Conservation (phyloP, 2,888 invertebrate genomes). For the Pseudoips prasinana region DNA sequence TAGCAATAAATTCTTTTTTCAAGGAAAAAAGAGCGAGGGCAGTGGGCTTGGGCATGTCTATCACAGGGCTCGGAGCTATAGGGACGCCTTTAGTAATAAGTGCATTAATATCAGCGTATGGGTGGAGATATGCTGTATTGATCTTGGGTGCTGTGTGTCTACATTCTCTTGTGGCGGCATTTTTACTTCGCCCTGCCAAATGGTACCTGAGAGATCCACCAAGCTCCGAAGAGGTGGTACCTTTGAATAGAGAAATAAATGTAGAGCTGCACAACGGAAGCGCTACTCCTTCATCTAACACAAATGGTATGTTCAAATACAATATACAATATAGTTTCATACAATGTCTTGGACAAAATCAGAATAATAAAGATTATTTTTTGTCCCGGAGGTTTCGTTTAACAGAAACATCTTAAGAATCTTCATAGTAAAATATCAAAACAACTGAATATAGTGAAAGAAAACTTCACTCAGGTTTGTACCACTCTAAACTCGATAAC, state of each 20-base stretch:
- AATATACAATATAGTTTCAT: too few species aligned
- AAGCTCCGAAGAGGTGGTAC: slow-evolving; percentile 53
- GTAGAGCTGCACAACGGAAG: slow-evolving; percentile 58
- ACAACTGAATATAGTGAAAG: too few species aligned
- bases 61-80: slow-evolving; percentile 86
- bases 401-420: too few species aligned
- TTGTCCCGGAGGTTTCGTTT: too few species aligned
- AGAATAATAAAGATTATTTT: too few species aligned
- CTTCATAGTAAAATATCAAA: too few species aligned
- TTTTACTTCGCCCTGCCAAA: slow-evolving; percentile 85
- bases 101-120: slow-evolving; percentile 77
- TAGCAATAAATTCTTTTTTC: slow-evolving; percentile 86
- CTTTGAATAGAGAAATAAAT: slow-evolving; percentile 53
- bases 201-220: slow-evolving; percentile 81
- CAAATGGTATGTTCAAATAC: slow-evolving; percentile 47
- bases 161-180: slow-evolving; percentile 82
- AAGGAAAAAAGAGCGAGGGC: slow-evolving; percentile 83
- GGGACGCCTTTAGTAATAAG: slow-evolving; percentile 84
- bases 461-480: too few species aligned
- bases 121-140: slow-evolving; percentile 83
- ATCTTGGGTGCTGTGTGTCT: slow-evolving; percentile 83
- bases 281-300: slow-evolving; percentile 46
- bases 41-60: slow-evolving; percentile 83
- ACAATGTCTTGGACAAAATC: too few species aligned
- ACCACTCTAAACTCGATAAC: too few species aligned